Evolutionary conservation across 2,113 vertebrate species (phyloP), one percentile per base, ranked within the genome.

Genomic region (Paedocypris sp.): DNA sequence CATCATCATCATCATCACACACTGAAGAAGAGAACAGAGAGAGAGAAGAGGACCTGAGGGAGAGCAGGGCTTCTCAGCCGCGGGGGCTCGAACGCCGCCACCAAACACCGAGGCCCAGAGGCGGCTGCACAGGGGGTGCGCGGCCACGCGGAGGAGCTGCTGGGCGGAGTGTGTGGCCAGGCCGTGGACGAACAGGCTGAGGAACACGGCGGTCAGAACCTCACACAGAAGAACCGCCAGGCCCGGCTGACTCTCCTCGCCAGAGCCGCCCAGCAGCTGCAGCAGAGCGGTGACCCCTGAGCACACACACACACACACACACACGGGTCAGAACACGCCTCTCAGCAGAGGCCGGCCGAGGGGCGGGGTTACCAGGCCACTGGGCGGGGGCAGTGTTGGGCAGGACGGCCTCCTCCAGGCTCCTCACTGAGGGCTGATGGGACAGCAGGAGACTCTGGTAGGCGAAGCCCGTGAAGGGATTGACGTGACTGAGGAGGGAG

Each of bases 51-150:
- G 2, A 96, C 94, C 91, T 68, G 78, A 64, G 26, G 81, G 65
- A 1, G 84, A 77, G 51, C 76, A 79, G 29, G 82, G 75, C 70
- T 78, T 90, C 68, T 79, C 80, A 15, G 68, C 63, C 50, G 79
- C 75, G 13, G 88, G 77, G 0, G 58, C 75, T 19, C 80, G 83
- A 5, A 85, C 90, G 25, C 93, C 93, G 67, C 94, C 95, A 53
- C 95, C 95, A 60, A 98, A 99, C 42, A 97, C 35, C 4, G 89
- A 87, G 77, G 88, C 87, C 94, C 94, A 99, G 74, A 97, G 91
- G 75, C 90, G 91, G 75, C 82, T 82, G 77, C 89, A 91, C 66
- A 99, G 88, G n/a, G 91, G 90, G 76, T 98, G 94, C 53, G 90
- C 89, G 64, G 90, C 78, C 53, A 94, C 90, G 68, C 90, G 91